A percentile compares a stretch with the other conserved stretches of the same genome.
These are phyloP conservation scores for Tupaia chinensis DNA, from an alignment of 2,113 vertebrate species.

Conservation along the genomic window DNA sequence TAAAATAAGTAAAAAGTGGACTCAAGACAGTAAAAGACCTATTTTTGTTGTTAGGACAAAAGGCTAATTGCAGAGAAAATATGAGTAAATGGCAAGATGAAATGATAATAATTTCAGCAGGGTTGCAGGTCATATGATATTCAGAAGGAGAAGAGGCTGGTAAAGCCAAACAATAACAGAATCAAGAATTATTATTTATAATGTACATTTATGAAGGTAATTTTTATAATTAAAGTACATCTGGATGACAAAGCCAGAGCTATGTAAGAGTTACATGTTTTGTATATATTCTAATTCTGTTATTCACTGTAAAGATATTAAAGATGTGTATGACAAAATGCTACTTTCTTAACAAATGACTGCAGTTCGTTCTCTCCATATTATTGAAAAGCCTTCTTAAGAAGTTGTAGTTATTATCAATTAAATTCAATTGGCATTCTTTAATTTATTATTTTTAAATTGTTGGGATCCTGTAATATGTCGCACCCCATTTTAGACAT, in stretches of 20 bases:
- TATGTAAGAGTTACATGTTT: not conserved
- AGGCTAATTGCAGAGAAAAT: conserved; percentile 18
- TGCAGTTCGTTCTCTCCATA: not conserved
- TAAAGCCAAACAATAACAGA: conserved; percentile 26
- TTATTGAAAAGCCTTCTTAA: not conserved
- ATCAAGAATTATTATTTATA: conserved; percentile 12
- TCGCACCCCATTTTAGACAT: not conserved
- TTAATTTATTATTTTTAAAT: not conserved
- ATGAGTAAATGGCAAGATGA: not conserved
- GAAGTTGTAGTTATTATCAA: not conserved
- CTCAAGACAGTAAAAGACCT: not conserved
- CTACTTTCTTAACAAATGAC: not conserved
- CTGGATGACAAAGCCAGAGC: not conserved
- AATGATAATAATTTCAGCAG: conserved; percentile 40
- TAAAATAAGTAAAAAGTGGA: not conserved
- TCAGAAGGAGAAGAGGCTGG: not conserved
- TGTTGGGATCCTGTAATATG: not conserved
- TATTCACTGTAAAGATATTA: not conserved
- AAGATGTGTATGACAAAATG: not conserved
- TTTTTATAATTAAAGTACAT: not conserved
- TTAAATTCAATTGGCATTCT: not conserved
- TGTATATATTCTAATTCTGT: not conserved
- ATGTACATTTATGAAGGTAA: not conserved
- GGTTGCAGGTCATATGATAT: not conserved
- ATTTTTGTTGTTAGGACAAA: not conserved